phyloP scores from a whole-genome alignment of 2,888 invertebrate genomes.

The Andrena haemorrhoa region DNA sequence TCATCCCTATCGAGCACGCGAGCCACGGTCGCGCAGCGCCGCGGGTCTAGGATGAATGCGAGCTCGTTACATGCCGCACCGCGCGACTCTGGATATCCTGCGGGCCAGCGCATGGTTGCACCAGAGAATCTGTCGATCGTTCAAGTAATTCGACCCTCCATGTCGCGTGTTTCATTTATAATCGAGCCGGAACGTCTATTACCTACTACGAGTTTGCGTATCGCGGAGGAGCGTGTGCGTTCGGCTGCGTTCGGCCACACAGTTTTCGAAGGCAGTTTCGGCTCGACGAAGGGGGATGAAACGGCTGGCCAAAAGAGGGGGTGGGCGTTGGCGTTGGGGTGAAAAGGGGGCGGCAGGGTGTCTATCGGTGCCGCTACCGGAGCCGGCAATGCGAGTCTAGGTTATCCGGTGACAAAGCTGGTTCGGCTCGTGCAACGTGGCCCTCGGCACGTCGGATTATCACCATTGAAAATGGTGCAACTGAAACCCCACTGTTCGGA shows the following conservation, averaged over 20 bases:
- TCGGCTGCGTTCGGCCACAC: constrained; percentile 18
- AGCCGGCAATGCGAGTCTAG: constrained; percentile 81
- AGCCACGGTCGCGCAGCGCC: background rate
- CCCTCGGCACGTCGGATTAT: constrained; percentile 80
- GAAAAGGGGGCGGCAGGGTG: constrained; percentile 49
- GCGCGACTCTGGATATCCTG: constrained; percentile 18
- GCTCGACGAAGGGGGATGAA: constrained; percentile 55
- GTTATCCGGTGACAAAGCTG: constrained; percentile 85
- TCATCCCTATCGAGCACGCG: background rate
- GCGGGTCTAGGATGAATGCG: constrained; percentile 3
- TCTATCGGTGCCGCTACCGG: constrained; percentile 78
- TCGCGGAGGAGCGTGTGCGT: constrained; percentile 31
- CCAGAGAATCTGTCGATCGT: constrained; percentile 49
- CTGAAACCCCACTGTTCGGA: constrained; percentile 83
- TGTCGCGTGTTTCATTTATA: constrained; percentile 74
- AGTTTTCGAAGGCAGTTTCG: constrained; percentile 52
- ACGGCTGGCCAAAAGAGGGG: constrained; percentile 38
- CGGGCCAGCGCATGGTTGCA: constrained; percentile 15
- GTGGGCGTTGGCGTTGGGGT: constrained; percentile 15
- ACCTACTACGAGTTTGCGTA: constrained; percentile 69
- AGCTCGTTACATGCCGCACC: constrained; percentile 19
- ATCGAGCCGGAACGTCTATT: constrained; percentile 76
- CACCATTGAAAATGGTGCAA: constrained; percentile 83
- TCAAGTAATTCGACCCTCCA: constrained; percentile 62
- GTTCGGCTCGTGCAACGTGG: constrained; percentile 78